Base-by-base conservation (phyloP, 2,113 vertebrate genomes). In the Clarias macrocephalus region DNA sequence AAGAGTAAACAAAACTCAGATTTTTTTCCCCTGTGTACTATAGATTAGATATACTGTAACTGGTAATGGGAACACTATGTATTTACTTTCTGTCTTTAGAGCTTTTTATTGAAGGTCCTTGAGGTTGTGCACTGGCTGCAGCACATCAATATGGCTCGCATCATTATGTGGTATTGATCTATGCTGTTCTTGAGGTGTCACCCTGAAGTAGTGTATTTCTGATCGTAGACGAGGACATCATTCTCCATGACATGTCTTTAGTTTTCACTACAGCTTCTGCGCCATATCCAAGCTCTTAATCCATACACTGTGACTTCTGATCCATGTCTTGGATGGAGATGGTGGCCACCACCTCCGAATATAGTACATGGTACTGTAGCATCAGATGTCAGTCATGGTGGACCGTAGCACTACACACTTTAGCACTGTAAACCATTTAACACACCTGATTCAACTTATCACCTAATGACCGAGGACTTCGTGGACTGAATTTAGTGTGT, bases 401-500 rank as follows among this genome's bases (percentile, higher is more conserved):
- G 16, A 57, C 76, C 15, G 19, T n/a, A 11, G 54, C 54, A 59
- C 77, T 80, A 56, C 77, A 80, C 54, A n/a, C 52, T 80, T 80
- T 19, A 59, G 28, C 59, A 33, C 2, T 80, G 56, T 60, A 19
- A 18, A 18, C 59, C 77, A 59, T 60, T 80, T 82, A 48, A 63
- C 60, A 48, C 80, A 82, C 21, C 80, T 82, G 59, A 42, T 63
- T 82, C 80, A 82, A 82, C 60, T 15, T 60, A 60, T 60, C 59
- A 65, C 59, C 80, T 82, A 65, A 65, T 65, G 60, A 48, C 80
- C 33, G n/a, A 82, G 12, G 23, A 48, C 28, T 65, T 82, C 60
- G 23, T 82, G 80, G 30, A 12, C 33, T 65, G 80, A 82, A 82
- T 82, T 82, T 63, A 65, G 33, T 65, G 59, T 82, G 60, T 81